Base-by-base conservation (phyloP, 2,888 invertebrate species). In the Lutraria lutraria region DNA sequence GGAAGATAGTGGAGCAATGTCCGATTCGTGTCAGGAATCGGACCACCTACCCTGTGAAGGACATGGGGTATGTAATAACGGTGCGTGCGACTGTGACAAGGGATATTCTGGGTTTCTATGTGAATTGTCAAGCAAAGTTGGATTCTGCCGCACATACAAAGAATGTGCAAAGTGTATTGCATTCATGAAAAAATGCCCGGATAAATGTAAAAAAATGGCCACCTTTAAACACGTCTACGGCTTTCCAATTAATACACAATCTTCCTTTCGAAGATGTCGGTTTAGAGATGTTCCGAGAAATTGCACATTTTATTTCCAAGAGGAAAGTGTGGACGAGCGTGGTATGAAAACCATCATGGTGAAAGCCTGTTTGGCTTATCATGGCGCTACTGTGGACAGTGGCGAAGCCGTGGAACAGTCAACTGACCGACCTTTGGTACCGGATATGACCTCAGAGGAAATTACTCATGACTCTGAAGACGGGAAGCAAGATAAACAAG, bases 101-200 rank as follows among this genome's bases (percentile, higher is more conserved):
- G 88, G 88, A 25, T 83, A 81, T 54, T 85, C 90, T 8, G 90
- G 90, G 2, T 29, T 88, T 19, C 79, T 68, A 6, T 90, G 90
- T 31, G 90, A 90, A 53, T 29, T 90, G 29, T 85, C 82, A 12
- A 52, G 15, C 4, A 34, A 31, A n/a, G 15, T 34, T 25, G 89
- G 89, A 15, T 91, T 91, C 72, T 91, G 91, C 76, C 63, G 60
- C 13, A 85, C 88, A 21, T 88, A 91, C 80, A 84, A 85, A 31
- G 76, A 85, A 25, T 91, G 91, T 54, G 91, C 91, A 0, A 89
- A 89, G 72, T 91, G 91, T n/a, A 89, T 80, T 25, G 85, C 91
- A 0, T 76, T 91, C n/a, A 79, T 87, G 60, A 52, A 43, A 31
- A 6, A 53, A 15, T 91, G 91, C 31, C 88, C 89, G 16, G 68